Percentiles rank a stretch among this genome's conserved stretches.
Evolutionary conservation across 2,113 vertebrate species (phyloP).

Genomic region (Papio anubis): DNA sequence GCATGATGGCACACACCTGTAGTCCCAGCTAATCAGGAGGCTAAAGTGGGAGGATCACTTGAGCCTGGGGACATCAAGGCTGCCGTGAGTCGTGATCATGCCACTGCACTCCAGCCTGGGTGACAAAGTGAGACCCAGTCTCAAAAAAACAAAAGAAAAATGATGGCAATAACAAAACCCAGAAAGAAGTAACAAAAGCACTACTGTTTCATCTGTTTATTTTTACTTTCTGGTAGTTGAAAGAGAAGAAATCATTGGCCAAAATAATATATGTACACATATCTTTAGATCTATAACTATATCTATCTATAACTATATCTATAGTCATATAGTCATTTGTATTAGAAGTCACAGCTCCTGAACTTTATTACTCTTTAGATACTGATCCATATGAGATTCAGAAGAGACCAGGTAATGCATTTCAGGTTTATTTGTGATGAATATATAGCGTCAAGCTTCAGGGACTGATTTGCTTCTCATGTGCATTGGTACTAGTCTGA

Average conservation of each 20-base stretch:
- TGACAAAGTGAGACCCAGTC: too few relatives aligned
- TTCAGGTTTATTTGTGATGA: neutral
- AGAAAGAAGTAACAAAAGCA: neutral
- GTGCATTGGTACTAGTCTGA: neutral
- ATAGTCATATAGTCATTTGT: neutral
- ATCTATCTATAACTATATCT: neutral
- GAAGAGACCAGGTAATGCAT: neutral
- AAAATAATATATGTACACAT: neutral
- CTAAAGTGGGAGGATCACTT: too few relatives aligned
- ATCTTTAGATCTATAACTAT: neutral
- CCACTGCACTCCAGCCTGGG: too few relatives aligned
- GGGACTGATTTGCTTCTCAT: neutral
- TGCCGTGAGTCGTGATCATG: too few relatives aligned
- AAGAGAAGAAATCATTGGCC: neutral
- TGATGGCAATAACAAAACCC: too few relatives aligned
- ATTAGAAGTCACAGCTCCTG: neutral
- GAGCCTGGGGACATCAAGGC: too few relatives aligned
- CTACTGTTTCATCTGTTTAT: neutral
- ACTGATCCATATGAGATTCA: neutral
- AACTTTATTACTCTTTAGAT: neutral
- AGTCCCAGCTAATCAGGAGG: too few relatives aligned
- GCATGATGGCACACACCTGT: too few relatives aligned
- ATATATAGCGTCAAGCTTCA: rapidly evolving
- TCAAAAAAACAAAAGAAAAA: too few relatives aligned
- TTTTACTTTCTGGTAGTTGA: neutral